Base-by-base conservation (phyloP, 92 coral and sea anemone genomes). In the Actinostola sp. region DNA sequence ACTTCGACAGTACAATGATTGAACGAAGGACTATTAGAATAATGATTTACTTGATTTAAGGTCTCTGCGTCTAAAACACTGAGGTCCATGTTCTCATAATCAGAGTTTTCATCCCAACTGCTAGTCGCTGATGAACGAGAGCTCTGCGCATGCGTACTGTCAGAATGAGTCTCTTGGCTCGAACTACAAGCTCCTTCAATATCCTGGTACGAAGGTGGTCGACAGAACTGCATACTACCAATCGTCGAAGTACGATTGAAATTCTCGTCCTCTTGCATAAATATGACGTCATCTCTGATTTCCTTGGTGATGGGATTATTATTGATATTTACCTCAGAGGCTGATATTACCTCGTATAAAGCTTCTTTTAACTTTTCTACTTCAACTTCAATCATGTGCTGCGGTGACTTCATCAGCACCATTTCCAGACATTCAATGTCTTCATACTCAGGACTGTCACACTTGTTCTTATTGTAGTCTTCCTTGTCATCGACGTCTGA, bases 311-410 rank as follows among this genome's bases (percentile, higher is more conserved):
- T 76, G 45, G 82, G 82, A 24, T 70, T 84, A 42, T 72, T 68
- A 66, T 78, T 75, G 19, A 79, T 64, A 33, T 55, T 81, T 3
- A 79, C 88, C 51, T 85, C 90, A 8, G 87, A 73, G 45, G 87
- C 74, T 14, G 96, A 58, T 45, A 86, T 81, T 1, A 79, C 96
- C n/a, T 90, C 92, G 24, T 71, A 79, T 17, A 90, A 61, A 33
- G 85, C 96, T 20, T 86, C 96, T 60, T 86, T 90, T 2, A 90
- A 53, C 46, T 79, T 86, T 41, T 75, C 84, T 33, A 82, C 77
- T 24, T 90, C 76, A 34, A 67, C 68, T 38, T 81, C 81, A 44
- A 78, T 77, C 54, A 78, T 73, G 14, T 67, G 75, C 28, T 77
- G 84, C n/a, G 81, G 75, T 31, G 84, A 36, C 43, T 69, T 72